Percentiles rank a stretch among this genome's conserved stretches.
phyloP scores from a whole-genome alignment of 2,113 vertebrate species.

The Rhinichthys klamathensis region DNA sequence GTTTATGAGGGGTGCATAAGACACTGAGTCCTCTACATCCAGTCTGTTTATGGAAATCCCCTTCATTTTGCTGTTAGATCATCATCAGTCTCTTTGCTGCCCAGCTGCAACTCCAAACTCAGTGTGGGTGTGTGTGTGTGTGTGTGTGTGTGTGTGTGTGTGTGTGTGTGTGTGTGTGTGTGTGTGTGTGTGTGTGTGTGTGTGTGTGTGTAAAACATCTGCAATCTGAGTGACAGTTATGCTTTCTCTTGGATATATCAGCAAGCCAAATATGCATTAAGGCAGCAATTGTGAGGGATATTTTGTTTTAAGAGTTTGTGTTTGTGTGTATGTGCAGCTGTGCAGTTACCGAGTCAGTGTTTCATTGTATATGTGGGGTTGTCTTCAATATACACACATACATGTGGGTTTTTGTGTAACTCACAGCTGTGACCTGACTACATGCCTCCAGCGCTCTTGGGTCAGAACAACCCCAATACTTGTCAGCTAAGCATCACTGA shows the following conservation, averaged over 20 bases:
- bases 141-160: not conserved
- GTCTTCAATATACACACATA: constrained; percentile 38
- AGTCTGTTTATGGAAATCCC: constrained; percentile 49
- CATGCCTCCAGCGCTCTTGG: constrained; percentile 1
- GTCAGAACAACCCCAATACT: constrained; percentile 45
- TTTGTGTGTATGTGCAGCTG: constrained; percentile 38
- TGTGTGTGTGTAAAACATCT: constrained; percentile 40
- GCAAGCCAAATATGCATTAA: constrained; percentile 45
- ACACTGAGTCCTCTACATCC: constrained; percentile 18
- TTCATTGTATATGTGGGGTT: constrained; percentile 35
- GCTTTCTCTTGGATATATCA: constrained; percentile 36
- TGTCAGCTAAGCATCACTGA: constrained; percentile 48
- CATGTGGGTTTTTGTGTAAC: constrained; percentile 17
- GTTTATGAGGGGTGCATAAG: constrained; percentile 12
- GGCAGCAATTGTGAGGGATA: constrained; percentile 25
- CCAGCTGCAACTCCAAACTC: constrained; percentile 45
- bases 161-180: not conserved
- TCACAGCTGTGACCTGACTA: constrained; percentile 50
- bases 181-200: not conserved
- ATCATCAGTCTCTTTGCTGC: constrained; percentile 41
- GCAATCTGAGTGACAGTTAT: constrained; percentile 42
- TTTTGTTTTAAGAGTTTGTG: constrained; percentile 33
- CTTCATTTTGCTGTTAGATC: constrained; percentile 51
- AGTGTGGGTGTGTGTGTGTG: not conserved
- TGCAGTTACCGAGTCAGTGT: not conserved